Conservation (phyloP, 2,113 vertebrate species). For the Callithrix jacchus region DNA sequence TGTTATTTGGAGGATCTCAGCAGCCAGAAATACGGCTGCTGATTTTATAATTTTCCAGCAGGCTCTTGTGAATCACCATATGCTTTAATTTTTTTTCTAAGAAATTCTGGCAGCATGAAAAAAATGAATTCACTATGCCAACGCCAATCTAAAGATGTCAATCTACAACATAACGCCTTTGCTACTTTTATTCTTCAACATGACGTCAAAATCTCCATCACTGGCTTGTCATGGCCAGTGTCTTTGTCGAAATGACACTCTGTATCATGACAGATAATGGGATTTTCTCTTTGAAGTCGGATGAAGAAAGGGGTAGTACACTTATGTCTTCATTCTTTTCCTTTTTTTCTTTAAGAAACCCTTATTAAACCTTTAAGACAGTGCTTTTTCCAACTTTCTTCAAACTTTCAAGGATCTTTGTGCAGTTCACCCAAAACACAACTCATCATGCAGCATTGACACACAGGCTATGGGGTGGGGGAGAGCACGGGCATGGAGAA, state of each 20-base stretch:
- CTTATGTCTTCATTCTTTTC: background rate
- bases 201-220: slow-evolving; percentile 23
- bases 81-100: slow-evolving; percentile 17
- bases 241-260: background rate
- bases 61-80: slow-evolving; percentile 2
- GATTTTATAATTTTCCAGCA: slow-evolving; percentile 50
- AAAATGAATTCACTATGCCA: slow-evolving; percentile 57
- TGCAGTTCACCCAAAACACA: background rate
- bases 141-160: slow-evolving; percentile 56
- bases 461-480: background rate
- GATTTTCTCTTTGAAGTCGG: background rate
- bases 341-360: background rate
- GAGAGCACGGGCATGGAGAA: background rate
- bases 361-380: background rate
- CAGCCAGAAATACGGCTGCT: slow-evolving; percentile 28
- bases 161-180: slow-evolving; percentile 51
- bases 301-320: background rate
- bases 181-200: slow-evolving; percentile 51
- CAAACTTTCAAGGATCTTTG: background rate
- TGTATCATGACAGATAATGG: fast-evolving
- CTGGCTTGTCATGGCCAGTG: slow-evolving; percentile 16
- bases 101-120: slow-evolving; percentile 53
- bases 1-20: slow-evolving; percentile 38
- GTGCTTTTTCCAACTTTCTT: background rate
- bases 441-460: fast-evolving